Conservation (phyloP, 2,797 vertebrate species). For the Pagetopsis macropterus region DNA sequence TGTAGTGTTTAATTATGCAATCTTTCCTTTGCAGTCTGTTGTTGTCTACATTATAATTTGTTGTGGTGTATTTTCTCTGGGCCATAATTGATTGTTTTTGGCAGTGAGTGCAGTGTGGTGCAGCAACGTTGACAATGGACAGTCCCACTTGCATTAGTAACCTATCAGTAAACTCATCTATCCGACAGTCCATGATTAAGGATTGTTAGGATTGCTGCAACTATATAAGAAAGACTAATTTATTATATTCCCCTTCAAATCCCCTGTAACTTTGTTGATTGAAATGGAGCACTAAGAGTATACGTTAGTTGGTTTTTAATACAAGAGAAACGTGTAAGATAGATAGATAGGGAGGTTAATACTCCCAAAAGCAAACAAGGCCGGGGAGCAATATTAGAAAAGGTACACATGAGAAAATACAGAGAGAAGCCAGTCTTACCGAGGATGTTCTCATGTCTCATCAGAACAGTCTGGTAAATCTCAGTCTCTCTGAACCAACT, state of each 20-base stretch:
- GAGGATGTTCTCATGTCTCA: slow-evolving; percentile 98
- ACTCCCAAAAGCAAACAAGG: not conserved
- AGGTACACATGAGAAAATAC: not conserved
- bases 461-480: slow-evolving; percentile 97
- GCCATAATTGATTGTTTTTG: slow-evolving; percentile 54
- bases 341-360: not conserved
- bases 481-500: slow-evolving; percentile 99
- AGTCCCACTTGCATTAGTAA: not conserved
- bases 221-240: not conserved
- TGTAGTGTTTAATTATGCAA: slow-evolving; percentile 52
- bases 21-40: slow-evolving; percentile 38
- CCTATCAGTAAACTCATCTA: not conserved
- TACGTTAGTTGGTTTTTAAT: not conserved
- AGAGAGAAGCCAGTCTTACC: slow-evolving; percentile 80
- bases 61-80: slow-evolving; percentile 26
- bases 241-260: not conserved
- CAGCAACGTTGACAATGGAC: slow-evolving; percentile 24
- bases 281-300: not conserved
- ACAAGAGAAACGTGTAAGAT: not conserved
- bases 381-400: not conserved
- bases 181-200: not conserved
- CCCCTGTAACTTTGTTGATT: slow-evolving; percentile 5
- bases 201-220: not conserved
- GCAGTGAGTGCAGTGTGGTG: slow-evolving; percentile 20
- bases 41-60: slow-evolving; percentile 41